A percentile compares a stretch with the other conserved stretches of the same genome.
These are phyloP conservation scores for Brotula barbata DNA, from an alignment of 2,797 vertebrate species.

Conservation along the genomic window DNA sequence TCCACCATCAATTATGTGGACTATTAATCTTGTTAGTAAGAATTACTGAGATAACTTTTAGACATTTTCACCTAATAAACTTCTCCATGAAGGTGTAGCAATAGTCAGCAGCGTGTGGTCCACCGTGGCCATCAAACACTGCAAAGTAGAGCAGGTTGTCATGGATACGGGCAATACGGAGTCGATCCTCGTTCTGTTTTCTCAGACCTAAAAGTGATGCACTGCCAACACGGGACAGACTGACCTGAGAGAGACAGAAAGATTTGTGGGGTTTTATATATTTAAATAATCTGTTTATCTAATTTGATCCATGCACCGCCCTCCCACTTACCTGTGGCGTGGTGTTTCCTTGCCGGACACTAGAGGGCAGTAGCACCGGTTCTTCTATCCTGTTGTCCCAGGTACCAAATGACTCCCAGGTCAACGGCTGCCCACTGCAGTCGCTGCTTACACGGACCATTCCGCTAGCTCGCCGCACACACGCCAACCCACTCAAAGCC, in stretches of 20 bases:
- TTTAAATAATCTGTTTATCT: too few species aligned
- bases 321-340: constrained; percentile 64
- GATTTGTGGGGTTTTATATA: too few species aligned
- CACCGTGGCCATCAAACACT: constrained; percentile 91
- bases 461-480: constrained; percentile 33
- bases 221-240: constrained; percentile 84
- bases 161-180: constrained; percentile 78
- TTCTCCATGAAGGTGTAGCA: constrained; percentile 89
- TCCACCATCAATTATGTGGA: background rate
- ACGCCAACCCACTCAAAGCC: background rate
- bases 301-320: background rate
- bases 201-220: constrained; percentile 86
- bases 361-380: constrained; percentile 87
- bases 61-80: constrained; percentile 81
- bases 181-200: constrained; percentile 90
- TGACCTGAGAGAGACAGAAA: constrained; percentile 73
- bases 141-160: constrained; percentile 90
- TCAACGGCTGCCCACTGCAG: constrained; percentile 18
- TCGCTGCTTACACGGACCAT: background rate
- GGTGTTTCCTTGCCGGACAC: constrained; percentile 84
- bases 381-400: constrained; percentile 92
- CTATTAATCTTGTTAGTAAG: background rate
- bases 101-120: constrained; percentile 89
- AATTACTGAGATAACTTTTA: background rate
- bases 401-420: constrained; percentile 89